Percentiles rank a stretch among this genome's conserved stretches.
Evolutionary conservation across 2,797 vertebrate genomes (phyloP).

Genomic region (Nyctalus aviator): DNA sequence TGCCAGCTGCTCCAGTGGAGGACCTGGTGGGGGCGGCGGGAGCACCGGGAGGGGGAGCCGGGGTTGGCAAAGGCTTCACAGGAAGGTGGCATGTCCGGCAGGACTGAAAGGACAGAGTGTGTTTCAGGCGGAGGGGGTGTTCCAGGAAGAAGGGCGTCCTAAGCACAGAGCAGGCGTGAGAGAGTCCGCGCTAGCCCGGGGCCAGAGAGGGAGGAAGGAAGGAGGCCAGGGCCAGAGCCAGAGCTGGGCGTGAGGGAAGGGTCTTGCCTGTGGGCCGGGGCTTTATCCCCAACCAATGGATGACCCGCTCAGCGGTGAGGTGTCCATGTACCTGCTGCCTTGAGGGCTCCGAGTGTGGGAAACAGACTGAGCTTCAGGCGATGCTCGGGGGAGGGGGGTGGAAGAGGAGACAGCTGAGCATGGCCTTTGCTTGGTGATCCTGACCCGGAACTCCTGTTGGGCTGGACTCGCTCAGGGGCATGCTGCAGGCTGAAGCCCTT

Average conservation of each 20-base stretch:
- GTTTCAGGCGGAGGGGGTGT: not conserved
- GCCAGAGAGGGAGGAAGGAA: not conserved
- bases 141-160: not conserved
- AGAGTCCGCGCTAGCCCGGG: too few relatives aligned
- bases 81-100: not conserved
- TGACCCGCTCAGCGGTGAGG: not conserved
- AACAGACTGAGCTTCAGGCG: too few relatives aligned
- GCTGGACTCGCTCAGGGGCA: not conserved
- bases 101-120: not conserved
- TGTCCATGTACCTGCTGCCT: not conserved
- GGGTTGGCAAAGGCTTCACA: not conserved
- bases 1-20: not conserved
- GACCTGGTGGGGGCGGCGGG: not conserved
- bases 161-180: not conserved
- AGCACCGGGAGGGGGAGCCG: not conserved
- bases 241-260: not conserved
- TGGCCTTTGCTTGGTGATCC: not conserved
- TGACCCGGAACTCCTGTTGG: not conserved
- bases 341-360: not conserved
- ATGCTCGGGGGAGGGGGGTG: not conserved
- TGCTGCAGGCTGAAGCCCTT: not conserved
- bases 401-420: not conserved
- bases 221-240: not conserved
- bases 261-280: not conserved
- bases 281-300: not conserved